Base-by-base conservation (phyloP, 1,140 invertebrate genomes). In the Ostrea denselamellosa region DNA sequence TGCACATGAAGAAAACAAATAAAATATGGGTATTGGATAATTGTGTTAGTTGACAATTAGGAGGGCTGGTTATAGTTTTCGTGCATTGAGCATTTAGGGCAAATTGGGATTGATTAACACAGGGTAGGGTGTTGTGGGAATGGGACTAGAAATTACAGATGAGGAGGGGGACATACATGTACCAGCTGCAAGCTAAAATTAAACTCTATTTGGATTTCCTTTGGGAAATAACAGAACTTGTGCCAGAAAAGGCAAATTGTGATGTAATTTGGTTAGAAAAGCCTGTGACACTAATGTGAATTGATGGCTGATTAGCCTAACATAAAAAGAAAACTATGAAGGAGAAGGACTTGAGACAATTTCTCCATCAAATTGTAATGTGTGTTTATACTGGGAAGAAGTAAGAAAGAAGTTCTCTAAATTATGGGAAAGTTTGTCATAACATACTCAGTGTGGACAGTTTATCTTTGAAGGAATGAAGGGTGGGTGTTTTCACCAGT, bases 181-280 rank as follows among this genome's bases (percentile, higher is more conserved):
- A 28, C 25, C 68, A 77, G 68, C 68, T 77, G 68, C 68, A 77
- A 2, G 12, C 25, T 14, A 8, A 25, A 77, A 77, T 77, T 77
- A 77, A 34, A 34, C 68, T 28, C 68, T 28, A 28, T 14, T 77
- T 28, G 68, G 25, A 34, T 25, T 34, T 77, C 68, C 68, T 77
- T 25, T 1, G 68, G 68, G 68, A 77, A 77, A 77, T 77, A 77
- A 77, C 68, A 28, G 14, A 77, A 77, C 68, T 25, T 77, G 22
- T 77, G 68, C 68, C 28, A 77, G 68, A 77, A 77, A 77, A 77
- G 68, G 68, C 68, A 77, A 77, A 77, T 77, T 77, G 68, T 77
- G 68, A 77, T 34, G 68, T 77, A 77, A 77, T 77, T 77, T 22
- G 25, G 68, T 77, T 77, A 77, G 25, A 77, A 77, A 28, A 77